Conservation (phyloP, 30 jellyfish, hydroid and myxozoan genomes). For the Aurelia sp. region DNA sequence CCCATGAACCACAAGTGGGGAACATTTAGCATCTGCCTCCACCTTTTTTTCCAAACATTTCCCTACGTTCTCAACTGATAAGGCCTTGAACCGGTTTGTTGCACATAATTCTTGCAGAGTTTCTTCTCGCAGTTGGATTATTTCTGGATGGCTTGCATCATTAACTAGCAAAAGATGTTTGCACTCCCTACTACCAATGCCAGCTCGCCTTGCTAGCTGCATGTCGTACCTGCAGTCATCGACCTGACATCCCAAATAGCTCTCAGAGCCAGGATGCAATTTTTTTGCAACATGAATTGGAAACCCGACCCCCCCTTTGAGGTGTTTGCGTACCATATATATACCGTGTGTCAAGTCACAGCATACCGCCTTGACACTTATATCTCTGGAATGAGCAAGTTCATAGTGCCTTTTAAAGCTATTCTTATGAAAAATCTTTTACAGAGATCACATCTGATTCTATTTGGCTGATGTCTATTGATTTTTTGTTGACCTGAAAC, state of each 20-base stretch:
- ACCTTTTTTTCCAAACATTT: constrained; percentile 7
- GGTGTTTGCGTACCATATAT: constrained; percentile 21
- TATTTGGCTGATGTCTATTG: not conserved
- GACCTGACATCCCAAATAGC: constrained; percentile 25
- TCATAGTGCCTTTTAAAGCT: constrained; percentile 7
- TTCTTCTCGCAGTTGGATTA: not conserved
- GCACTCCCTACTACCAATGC: constrained; percentile 34
- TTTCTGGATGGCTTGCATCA: constrained; percentile 17
- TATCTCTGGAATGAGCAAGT: not conserved
- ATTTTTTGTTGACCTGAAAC: too few relatives aligned
- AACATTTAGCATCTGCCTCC: not conserved
- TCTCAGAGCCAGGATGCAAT: not conserved
- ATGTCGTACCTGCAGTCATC: constrained; percentile 22
- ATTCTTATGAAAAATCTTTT: not conserved
- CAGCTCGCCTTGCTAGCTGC: constrained; percentile 38
- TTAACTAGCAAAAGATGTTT: constrained; percentile 30
- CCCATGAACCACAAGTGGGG: constrained; percentile 25
- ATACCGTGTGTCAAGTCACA: constrained; percentile 13
- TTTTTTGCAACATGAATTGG: constrained; percentile 56
- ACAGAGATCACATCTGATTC: constrained; percentile 18
- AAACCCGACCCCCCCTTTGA: constrained; percentile 33
- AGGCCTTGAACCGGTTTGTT: not conserved
- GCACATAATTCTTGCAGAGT: constrained; percentile 10
- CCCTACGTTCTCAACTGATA: constrained; percentile 23
- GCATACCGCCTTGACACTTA: constrained; percentile 5